Evolutionary conservation across 2,113 vertebrate genomes (phyloP).

Genomic region (Pollachius pollachius): DNA sequence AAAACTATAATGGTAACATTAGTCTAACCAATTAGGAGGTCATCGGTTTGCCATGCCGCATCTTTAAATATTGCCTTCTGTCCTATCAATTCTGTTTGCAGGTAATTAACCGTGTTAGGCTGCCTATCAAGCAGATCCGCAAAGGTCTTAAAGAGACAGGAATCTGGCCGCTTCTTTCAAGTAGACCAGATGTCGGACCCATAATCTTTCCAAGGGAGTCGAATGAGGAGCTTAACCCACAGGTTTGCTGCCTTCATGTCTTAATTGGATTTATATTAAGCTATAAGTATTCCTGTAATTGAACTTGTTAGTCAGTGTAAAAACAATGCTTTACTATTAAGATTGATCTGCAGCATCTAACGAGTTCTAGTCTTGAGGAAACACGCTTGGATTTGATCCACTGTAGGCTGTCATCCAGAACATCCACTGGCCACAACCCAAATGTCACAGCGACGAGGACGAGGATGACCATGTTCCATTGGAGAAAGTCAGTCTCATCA

Average conservation of each 20-base stretch:
- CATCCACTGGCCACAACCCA: neutral
- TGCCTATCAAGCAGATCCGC: neutral
- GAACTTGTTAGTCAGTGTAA: neutral
- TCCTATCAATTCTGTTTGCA: neutral
- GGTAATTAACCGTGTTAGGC: neutral
- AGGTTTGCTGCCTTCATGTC: neutral
- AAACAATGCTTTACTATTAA: too few relatives aligned
- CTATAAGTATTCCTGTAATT: neutral
- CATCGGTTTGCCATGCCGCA: too few relatives aligned
- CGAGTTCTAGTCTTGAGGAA: neutral
- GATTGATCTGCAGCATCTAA: neutral
- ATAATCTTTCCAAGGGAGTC: conserved; percentile 8
- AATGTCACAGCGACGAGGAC: neutral
- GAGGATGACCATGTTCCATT: neutral
- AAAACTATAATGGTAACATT: too few relatives aligned
- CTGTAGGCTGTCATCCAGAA: neutral
- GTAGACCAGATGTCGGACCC: neutral
- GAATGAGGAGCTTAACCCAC: neutral
- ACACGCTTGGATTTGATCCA: neutral
- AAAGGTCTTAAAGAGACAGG: conserved; percentile 7
- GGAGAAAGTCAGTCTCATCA: neutral
- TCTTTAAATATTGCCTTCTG: neutral
- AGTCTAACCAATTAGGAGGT: too few relatives aligned
- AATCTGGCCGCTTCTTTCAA: conserved; percentile 2
- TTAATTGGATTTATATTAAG: too few relatives aligned